A percentile compares a stretch with the other conserved stretches of the same genome.
Evolutionary conservation across 2,888 invertebrate species (phyloP).

Genomic region (Rhynchonema sp.): DNA sequence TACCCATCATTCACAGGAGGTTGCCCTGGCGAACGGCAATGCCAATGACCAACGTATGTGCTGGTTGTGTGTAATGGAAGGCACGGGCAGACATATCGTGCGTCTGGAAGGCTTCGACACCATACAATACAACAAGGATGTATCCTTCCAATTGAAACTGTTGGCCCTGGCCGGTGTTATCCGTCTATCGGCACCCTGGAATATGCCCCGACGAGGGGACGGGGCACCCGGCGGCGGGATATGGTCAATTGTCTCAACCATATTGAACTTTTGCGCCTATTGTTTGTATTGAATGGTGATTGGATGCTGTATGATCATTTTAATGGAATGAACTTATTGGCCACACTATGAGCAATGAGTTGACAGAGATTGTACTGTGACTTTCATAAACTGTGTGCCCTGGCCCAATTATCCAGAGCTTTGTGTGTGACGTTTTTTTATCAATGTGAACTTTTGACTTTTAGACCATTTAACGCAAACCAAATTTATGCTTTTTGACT

Average conservation of each 20-base stretch:
- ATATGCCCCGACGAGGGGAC: constrained; percentile 4
- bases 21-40: no score
- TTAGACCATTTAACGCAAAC: no score
- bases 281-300: constrained; percentile 5
- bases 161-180: constrained; percentile 4
- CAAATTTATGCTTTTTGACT: no score
- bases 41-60: neutral
- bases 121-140: constrained; percentile 9
- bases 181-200: constrained; percentile 3
- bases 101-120: constrained; percentile 5
- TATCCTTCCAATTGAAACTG: constrained; percentile 8
- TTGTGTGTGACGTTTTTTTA: no score
- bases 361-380: no score
- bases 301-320: no score
- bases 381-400: no score
- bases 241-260: neutral
- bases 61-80: constrained; percentile 8
- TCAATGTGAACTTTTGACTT: no score
- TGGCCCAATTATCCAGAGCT: no score
- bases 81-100: constrained; percentile 6
- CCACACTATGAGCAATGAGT: no score
- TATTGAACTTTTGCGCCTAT: constrained; percentile 6
- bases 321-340: no score
- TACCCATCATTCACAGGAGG: no score
- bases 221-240: neutral